Base-by-base conservation (phyloP, 2,888 invertebrate genomes). In the Erynnis tages region DNA sequence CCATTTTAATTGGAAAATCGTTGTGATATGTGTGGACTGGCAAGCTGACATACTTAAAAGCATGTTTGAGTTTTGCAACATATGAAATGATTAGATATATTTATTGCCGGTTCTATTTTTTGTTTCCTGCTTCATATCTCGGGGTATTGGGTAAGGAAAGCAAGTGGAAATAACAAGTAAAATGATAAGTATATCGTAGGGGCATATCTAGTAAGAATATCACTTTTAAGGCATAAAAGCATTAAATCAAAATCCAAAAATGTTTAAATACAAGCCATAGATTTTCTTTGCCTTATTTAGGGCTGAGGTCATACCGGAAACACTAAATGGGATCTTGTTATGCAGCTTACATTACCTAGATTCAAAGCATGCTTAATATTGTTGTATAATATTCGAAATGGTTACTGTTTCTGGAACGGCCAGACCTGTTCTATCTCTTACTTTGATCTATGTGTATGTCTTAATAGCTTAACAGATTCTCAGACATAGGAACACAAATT, bases 1-100 rank as follows among this genome's bases (percentile, higher is more conserved):
- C 25, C 25, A 41, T 49, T 47, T 47, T 49, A 49, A 49, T 49
- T 49, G 34, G 49, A 49, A 49, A 49, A 34, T 41, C 21, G 19
- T 4, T 49, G 49, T 40, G 27, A 35, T 48, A 41, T 34, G 38
- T 41, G 41, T 32, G 23, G 34, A 23, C 29, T 29, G 25, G 14
- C 11, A 7, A 23, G 32, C 23, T 32, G 49, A 41, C 49, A 49
- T 17, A 49, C 49, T 49, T 49, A 23, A 11, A 25, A 41, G 19
- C 41, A 32, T 27, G 49, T 49, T 34, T 25, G 4, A 47, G 34
- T 49, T 49, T 49, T 49, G 41, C 32, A 49, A 49, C 25, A 25
- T 25, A 41, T 25, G 41, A 49, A 48, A 40, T 29, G 49, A 32
- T 41, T 38, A 35, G 34, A 23, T 34, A 38, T 47, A 48, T 40